phyloP scores from a whole-genome alignment of 1,140 invertebrate species.

The Pogonus chalceus region DNA sequence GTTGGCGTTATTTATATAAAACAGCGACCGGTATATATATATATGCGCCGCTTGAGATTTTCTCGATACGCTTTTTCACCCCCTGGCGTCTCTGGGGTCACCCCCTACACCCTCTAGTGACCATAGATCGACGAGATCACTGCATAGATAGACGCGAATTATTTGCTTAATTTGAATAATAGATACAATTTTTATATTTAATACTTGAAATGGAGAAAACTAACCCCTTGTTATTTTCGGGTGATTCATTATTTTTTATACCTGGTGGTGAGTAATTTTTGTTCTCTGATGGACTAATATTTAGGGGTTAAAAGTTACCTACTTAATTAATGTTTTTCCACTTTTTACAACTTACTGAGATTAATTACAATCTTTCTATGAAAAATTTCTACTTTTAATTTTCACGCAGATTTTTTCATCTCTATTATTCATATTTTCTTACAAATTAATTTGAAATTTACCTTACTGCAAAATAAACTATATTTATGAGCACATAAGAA shows the following conservation, averaged over 20 bases:
- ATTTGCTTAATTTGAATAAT: neutral
- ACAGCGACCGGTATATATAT: neutral
- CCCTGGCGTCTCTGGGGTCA: neutral
- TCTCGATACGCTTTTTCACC: neutral
- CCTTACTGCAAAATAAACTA: too few species aligned
- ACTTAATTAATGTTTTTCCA: too few species aligned
- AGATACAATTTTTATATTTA: conserved; percentile 3
- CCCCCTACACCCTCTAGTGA: neutral
- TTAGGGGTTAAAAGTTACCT: too few species aligned
- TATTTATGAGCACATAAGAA: too few species aligned
- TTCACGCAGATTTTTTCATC: too few species aligned
- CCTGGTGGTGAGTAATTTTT: too few species aligned
- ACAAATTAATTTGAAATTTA: too few species aligned
- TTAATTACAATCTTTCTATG: too few species aligned
- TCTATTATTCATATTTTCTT: too few species aligned
- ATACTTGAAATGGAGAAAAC: neutral
- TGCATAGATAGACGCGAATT: neutral
- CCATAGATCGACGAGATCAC: neutral
- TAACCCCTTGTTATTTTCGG: neutral
- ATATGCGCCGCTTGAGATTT: neutral
- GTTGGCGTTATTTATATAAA: neutral
- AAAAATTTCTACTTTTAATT: too few species aligned
- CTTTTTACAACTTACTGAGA: too few species aligned
- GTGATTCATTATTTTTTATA: conserved; percentile 1
- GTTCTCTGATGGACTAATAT: too few species aligned